phyloP scores from a whole-genome alignment of 2,113 vertebrate species.

The Pachypanchax playfairii region DNA sequence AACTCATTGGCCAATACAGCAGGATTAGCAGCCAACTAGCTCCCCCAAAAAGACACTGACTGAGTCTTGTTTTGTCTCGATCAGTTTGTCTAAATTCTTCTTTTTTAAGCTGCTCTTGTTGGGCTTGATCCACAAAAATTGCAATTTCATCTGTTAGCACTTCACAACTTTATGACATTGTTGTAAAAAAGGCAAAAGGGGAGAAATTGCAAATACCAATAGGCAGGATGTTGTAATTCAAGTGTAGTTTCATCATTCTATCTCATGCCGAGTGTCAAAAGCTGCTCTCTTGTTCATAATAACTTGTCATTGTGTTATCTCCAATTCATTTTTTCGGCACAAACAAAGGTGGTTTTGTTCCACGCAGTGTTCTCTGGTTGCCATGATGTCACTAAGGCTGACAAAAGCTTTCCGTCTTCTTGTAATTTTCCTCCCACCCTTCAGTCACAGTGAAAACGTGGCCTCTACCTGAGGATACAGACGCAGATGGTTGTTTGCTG shows the following conservation, averaged over 20 bases:
- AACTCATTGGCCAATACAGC: constrained; percentile 47
- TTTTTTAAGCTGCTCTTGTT: constrained; percentile 43
- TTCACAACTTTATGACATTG: constrained; percentile 48
- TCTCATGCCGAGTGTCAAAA: constrained; percentile 51
- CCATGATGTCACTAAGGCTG: constrained; percentile 40
- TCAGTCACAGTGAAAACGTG: not conserved
- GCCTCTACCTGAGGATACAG: constrained; percentile 54
- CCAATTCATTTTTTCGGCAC: constrained; percentile 34
- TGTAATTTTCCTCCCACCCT: not conserved
- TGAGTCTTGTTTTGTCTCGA: constrained; percentile 21
- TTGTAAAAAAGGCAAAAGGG: constrained; percentile 3
- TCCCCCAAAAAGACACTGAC: constrained; percentile 17
- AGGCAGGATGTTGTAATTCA: constrained; percentile 58
- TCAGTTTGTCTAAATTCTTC: constrained; percentile 36
- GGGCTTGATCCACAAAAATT: constrained; percentile 37
- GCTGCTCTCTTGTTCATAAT: constrained; percentile 61
- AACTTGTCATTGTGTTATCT: constrained; percentile 67
- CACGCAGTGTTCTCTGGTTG: constrained; percentile 17
- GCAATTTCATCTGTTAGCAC: constrained; percentile 56
- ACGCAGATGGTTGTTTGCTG: constrained; percentile 33
- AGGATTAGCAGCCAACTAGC: constrained; percentile 54
- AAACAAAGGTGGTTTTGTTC: constrained; percentile 54
- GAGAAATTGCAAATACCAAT: constrained; percentile 44
- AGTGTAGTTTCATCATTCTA: constrained; percentile 53
- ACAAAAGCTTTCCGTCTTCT: constrained; percentile 44